Base-by-base conservation (phyloP, 2,888 invertebrate genomes). In the Lithodes maja region DNA sequence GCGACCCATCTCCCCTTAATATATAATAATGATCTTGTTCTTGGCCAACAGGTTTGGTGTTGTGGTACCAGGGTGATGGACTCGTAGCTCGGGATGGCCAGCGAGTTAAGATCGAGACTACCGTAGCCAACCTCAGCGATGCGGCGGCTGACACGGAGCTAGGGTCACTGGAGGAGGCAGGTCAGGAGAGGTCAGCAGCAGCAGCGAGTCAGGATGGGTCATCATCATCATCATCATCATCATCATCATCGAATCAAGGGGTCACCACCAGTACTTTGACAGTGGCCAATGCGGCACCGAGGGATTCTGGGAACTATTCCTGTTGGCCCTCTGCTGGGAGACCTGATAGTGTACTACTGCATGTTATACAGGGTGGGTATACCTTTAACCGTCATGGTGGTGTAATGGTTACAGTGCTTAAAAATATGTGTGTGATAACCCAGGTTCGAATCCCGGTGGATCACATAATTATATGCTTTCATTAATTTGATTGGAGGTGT, bases 41-140 rank as follows among this genome's bases (percentile, higher is more conserved):
- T 33, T 33, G 33, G 33, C 33, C 33, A 33, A 33, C 85, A 90
- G 90, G 90, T 75, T 78, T 91, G 74, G 89, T 91, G n/a, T 71
- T 91, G 61, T 91, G 91, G 91, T 91, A 91, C 78, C 91, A 89
- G 50, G 91, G 86, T 54, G 91, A 91, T 53, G 83, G 89, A n/a
- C 83, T 91, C 52, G 91, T 91, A 33, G 86, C 85, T 49, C 55
- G 89, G 17, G 89, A 89, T 50, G 83, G 84, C 3, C 61, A 75
- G 53, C 49, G 91, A 33, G 85, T 91, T 53, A 75, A 79, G 52
- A 87, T 91, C 68, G 82, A 50, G 61, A 91, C 89, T 12, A 87
- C 53, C 7, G 82, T 85, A 7, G 85, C 75, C 74, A 85, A 91
- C 84, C 74, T 87, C 9, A 79, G 52, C 17, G 79, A 79, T 2